phyloP scores from a whole-genome alignment of 1,140 invertebrate genomes.

The Pseudomyrmex gracilis region DNA sequence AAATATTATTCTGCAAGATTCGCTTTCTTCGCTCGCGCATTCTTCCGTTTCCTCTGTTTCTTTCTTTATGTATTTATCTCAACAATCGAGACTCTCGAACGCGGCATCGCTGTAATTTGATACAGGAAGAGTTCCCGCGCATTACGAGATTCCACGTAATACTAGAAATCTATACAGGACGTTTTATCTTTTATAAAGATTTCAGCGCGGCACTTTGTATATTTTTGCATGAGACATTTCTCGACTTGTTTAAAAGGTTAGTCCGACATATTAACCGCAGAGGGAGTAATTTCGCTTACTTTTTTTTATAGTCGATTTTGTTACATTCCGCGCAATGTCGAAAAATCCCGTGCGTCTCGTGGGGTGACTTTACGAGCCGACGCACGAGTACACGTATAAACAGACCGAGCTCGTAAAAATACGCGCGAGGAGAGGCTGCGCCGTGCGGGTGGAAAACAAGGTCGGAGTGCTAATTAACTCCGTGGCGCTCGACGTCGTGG shows the following conservation, averaged over 20 bases:
- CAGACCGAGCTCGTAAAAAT: slow-evolving; percentile 43
- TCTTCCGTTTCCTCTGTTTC: not conserved
- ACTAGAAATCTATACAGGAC: not conserved
- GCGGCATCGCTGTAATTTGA: slow-evolving; percentile 19
- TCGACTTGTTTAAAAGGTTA: slow-evolving; percentile 14
- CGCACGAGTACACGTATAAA: slow-evolving; percentile 48
- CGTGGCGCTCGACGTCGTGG: slow-evolving; percentile 16
- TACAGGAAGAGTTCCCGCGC: not conserved
- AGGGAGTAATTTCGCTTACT: not conserved
- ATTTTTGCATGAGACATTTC: not conserved
- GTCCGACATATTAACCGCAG: not conserved
- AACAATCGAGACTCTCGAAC: slow-evolving; percentile 16
- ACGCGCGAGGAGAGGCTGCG: no score
- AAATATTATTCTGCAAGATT: slow-evolving; percentile 69
- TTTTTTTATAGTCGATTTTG: slow-evolving; percentile 36
- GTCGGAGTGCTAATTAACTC: slow-evolving; percentile 39
- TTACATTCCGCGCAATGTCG: not conserved
- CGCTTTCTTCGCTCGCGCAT: not conserved
- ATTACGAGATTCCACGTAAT: not conserved
- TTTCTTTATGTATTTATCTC: slow-evolving; percentile 35
- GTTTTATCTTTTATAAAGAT: no score
- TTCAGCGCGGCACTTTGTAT: not conserved
- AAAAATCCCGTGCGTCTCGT: slow-evolving; percentile 23
- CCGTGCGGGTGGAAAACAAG: not conserved
- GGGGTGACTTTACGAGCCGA: slow-evolving; percentile 16